Base-by-base conservation (phyloP, 2,797 vertebrate genomes). In the Valencia hispanica region DNA sequence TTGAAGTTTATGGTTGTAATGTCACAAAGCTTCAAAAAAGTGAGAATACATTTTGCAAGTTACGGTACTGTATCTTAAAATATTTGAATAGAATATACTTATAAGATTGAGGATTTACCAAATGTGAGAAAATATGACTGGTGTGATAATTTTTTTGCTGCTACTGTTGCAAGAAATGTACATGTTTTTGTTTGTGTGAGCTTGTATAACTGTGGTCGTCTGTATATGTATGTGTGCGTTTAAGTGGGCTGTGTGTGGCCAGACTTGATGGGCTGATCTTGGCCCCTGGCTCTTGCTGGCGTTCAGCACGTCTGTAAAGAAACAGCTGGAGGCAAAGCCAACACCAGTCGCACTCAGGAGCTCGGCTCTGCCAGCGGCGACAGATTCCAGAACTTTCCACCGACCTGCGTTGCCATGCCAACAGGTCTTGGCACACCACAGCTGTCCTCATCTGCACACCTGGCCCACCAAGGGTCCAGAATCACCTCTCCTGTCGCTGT, bases 331-430 rank as follows among this genome's bases (percentile, higher is more conserved):
- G 94, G 94, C 94, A 94, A 95, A 94, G 92, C 93, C 94, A 95
- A 95, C 93, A 94, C 89, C 92, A 77, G 91, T 91, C 87, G 92
- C 72, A 84, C 92, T 93, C 91, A 91, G 86, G 87, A 91, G 92
- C 91, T 86, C 68, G 51, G 86, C 83, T 77, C 89, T 88, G 91
- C 93, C 93, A 93, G 91, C 89, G 92, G 92, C 90, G 94, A 94
- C 94, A 94, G 93, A 95, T 94, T 93, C 93, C 94, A 95, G 93
- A 94, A 94, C 91, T 95, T 95, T 95, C 94, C 94, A 94, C 86
- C 87, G 92, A 89, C 90, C 91, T 27, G 76, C 79, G 89, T 93
- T 74, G 74, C 89, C 87, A 93, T 91, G 94, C 92, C 94, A 93
- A 92, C 90, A 83, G 86, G 88, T 87, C 91, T 91, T 94, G 93